phyloP scores from a whole-genome alignment of 1,140 invertebrate species.

The Apis laboriosa region DNA sequence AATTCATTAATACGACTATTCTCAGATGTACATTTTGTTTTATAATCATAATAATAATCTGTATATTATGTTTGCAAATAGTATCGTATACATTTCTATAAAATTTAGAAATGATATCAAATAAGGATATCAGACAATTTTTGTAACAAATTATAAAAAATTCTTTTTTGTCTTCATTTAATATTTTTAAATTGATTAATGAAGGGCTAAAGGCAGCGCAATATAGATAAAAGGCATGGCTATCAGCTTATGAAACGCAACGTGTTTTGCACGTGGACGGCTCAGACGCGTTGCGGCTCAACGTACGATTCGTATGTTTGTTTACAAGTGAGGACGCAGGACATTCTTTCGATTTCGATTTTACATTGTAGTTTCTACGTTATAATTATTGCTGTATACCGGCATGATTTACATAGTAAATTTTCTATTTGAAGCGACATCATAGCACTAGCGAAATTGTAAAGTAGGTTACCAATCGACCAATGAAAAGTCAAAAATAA shows the following conservation, averaged over 20 bases:
- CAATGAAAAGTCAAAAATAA: not conserved
- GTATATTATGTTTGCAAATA: not conserved
- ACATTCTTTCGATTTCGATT: constrained; percentile 49
- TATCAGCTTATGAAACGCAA: constrained; percentile 44
- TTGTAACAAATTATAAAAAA: not conserved
- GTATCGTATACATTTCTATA: not conserved
- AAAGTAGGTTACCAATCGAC: constrained; percentile 46
- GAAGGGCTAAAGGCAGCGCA: constrained; percentile 22
- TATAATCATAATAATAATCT: not conserved
- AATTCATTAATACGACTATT: not conserved
- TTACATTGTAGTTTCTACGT: constrained; percentile 15
- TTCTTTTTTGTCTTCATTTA: not conserved
- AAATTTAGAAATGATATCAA: no score
- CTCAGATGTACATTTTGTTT: not conserved
- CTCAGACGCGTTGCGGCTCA: constrained; percentile 30
- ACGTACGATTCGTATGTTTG: constrained; percentile 51
- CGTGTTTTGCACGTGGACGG: constrained; percentile 56
- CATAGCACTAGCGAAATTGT: constrained; percentile 15
- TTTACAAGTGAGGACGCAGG: constrained; percentile 56
- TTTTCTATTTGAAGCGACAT: not conserved
- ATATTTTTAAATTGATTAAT: no score
- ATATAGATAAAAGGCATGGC: constrained; percentile 17
- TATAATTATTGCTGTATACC: constrained; percentile 6
- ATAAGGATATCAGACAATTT: not conserved
- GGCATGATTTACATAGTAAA: constrained; percentile 6